Conservation (phyloP, 2,888 invertebrate genomes). For the Clitarchus hookeri region DNA sequence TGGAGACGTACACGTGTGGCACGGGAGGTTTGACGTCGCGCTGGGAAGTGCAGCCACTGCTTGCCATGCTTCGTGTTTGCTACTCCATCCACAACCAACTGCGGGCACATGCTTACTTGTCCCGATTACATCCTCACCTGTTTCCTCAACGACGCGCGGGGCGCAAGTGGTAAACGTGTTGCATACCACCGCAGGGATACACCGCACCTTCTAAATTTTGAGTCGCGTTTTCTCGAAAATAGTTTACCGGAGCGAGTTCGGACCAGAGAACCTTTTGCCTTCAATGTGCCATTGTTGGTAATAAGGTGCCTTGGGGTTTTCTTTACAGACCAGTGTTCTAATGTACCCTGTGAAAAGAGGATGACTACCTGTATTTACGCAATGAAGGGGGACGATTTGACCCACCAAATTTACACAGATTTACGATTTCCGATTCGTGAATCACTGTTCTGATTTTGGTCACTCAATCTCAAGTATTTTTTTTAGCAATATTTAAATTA, state of each 20-base stretch:
- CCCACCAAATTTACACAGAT: too few species aligned
- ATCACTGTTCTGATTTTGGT: too few species aligned
- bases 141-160: background rate
- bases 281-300: too few species aligned
- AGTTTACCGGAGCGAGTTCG: background rate
- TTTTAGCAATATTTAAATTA: too few species aligned
- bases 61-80: background rate
- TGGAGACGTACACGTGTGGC: background rate
- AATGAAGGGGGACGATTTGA: too few species aligned
- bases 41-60: background rate
- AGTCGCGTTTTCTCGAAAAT: background rate
- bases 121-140: background rate
- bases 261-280: too few species aligned
- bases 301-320: too few species aligned
- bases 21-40: background rate
- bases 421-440: too few species aligned
- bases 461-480: too few species aligned
- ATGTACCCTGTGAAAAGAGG: too few species aligned
- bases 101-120: background rate
- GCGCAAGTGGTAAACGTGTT: background rate
- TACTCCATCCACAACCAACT: background rate
- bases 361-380: too few species aligned
- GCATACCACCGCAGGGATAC: background rate
- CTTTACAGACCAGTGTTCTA: too few species aligned
- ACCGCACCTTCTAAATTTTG: background rate